A percentile compares a stretch with the other conserved stretches of the same genome.
Evolutionary conservation across 2,113 vertebrate genomes (phyloP).

Genomic region (Tinamus guttatus): DNA sequence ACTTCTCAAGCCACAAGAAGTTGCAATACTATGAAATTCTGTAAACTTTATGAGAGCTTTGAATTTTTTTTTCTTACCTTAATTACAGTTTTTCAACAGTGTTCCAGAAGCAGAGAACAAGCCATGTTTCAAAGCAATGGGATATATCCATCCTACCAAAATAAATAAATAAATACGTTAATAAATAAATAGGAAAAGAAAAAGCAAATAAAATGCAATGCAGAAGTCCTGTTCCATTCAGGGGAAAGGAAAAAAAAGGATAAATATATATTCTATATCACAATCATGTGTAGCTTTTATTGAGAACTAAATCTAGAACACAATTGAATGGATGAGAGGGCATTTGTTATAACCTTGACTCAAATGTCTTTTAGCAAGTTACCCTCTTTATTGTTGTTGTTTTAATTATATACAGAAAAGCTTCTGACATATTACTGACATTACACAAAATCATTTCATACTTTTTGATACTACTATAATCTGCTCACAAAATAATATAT

Average conservation of each 20-base stretch:
- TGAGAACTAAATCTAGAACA: not conserved
- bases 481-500: not conserved
- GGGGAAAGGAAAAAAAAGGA: not conserved
- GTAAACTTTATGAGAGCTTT: not conserved
- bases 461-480: not conserved
- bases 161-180: not conserved
- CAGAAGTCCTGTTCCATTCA: not conserved
- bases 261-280: not conserved
- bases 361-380: not conserved
- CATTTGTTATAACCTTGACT: not conserved
- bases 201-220: not conserved
- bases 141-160: slow-evolving; percentile 31
- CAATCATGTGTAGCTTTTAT: not conserved
- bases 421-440: not conserved
- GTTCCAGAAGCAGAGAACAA: not conserved
- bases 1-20: not conserved
- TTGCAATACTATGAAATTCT: not conserved
- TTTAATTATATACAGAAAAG: not conserved
- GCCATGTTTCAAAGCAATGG: not conserved
- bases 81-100: slow-evolving; percentile 25
- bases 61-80: slow-evolving; percentile 66
- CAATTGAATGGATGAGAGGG: not conserved
- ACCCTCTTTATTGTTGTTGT: not conserved
- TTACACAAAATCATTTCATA: not conserved
- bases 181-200: too few species aligned